Evolutionary conservation across 1,140 invertebrate species (phyloP), one percentile per base, ranked within the genome.

Genomic region (Contarinia nasturtii): DNA sequence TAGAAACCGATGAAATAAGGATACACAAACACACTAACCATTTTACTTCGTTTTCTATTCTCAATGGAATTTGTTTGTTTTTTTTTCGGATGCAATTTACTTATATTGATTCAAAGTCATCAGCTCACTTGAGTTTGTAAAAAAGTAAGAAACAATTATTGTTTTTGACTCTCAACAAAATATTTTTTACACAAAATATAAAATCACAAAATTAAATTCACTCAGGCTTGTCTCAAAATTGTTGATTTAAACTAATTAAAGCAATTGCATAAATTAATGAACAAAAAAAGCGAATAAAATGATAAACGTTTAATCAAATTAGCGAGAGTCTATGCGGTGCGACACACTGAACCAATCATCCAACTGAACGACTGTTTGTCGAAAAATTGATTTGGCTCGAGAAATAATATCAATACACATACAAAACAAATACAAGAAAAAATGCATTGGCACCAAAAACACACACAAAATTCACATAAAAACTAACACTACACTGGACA

Each of bases 1-100:
- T 40, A 5, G 14, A 40, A 40, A 40, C 37, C 37, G 37, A 40
- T n/a, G 37, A 40, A 40, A 40, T 40, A 14, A 40, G 3, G 37
- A n/a, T 40, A 36, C 37, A 40, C 37, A 40, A 40, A 40, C 37
- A 40, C 37, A 40, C 37, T 40, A 40, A 40, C 37, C 37, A 40
- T 40, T 40, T 40, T 40, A 40, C 17, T 40, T 40, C 17, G 37
- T 18, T 40, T 40, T 40, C 17, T n/a, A 18, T 40, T 14, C 17
- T 40, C 14, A 40, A 40, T 40, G 14, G 37, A 4, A 40, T 40
- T 40, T 40, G 14, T 40, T n/a, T 40, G 3, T 40, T 40, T 40
- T 40, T 40, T 12, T 15, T 40, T 40, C 37, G 37, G 14, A 40
- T 40, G 37, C 37, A 40, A 40, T 12, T 40, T 5, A 40, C 37